Evolutionary conservation across 1,140 invertebrate genomes (phyloP).

Genomic region (Mylabris phalerata): DNA sequence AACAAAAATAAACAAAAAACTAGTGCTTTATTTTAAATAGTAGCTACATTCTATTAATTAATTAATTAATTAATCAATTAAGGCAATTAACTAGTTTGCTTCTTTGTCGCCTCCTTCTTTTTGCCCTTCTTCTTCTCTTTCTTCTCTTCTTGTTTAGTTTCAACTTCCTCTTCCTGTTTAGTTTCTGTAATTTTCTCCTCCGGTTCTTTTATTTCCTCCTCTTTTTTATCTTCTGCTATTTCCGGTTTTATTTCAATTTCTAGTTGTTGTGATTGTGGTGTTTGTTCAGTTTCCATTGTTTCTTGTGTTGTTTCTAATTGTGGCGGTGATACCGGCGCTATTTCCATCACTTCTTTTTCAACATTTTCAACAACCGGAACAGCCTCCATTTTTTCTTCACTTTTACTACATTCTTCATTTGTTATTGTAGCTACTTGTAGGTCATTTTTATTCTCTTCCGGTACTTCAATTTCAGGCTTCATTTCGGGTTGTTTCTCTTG

Average conservation of each 20-base stretch:
- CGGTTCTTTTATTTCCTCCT: too few species aligned
- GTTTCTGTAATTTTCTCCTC: too few species aligned
- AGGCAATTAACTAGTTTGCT: conserved; percentile 10
- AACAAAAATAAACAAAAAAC: conserved; percentile 9
- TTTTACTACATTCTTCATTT: not conserved
- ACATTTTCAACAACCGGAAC: not conserved
- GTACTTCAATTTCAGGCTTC: not conserved
- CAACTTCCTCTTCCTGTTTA: not conserved
- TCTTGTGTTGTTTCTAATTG: conserved; percentile 1
- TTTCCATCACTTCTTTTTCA: not conserved
- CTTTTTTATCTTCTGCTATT: too few species aligned
- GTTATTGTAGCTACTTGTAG: conserved; percentile 4
- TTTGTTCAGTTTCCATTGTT: conserved; percentile 1
- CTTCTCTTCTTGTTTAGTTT: conserved; percentile 8
- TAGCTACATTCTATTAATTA: not conserved
- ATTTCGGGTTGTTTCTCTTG: not conserved
- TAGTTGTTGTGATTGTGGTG: not conserved
- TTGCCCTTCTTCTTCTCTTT: conserved; percentile 16
- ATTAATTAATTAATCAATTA: conserved; percentile 3
- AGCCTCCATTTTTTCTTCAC: conserved; percentile 15
- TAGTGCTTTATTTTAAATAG: conserved; percentile 7
- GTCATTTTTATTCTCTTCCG: conserved; percentile 3
- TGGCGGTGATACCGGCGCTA: not conserved
- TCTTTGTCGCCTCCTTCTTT: conserved; percentile 10
- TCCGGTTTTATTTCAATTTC: conserved; percentile 4